Evolutionary conservation across 1,140 invertebrate genomes (phyloP).

Genomic region (Drosophila nikananu): DNA sequence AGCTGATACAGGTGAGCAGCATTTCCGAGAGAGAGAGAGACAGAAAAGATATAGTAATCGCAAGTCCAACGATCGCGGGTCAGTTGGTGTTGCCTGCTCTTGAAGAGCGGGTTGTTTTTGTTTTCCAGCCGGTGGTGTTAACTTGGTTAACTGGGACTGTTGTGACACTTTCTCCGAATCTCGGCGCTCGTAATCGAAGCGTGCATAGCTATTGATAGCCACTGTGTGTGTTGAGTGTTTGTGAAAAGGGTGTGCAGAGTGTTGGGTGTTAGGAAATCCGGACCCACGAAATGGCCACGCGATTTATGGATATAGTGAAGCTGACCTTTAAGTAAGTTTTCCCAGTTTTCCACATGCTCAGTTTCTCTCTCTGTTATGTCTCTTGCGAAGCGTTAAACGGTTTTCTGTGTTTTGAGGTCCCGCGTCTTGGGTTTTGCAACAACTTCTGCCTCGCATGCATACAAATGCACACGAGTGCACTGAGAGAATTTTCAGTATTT

Average conservation of each 20-base stretch:
- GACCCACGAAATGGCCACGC: slow-evolving; percentile 50
- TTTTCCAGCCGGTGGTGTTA: slow-evolving; percentile 20
- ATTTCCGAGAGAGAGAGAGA: neutral
- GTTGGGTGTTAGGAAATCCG: slow-evolving; percentile 7
- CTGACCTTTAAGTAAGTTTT: slow-evolving; percentile 78
- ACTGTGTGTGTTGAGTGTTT: slow-evolving; percentile 27
- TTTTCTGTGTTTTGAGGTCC: slow-evolving; percentile 47
- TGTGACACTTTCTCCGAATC: slow-evolving; percentile 57
- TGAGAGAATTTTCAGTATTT: neutral
- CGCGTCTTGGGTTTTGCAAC: slow-evolving; percentile 39
- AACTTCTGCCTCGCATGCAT: slow-evolving; percentile 47
- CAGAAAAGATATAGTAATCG: slow-evolving; percentile 5
- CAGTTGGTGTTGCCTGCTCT: slow-evolving; percentile 57
- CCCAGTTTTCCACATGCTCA: slow-evolving; percentile 10
- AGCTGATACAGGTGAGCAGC: slow-evolving; percentile 12
- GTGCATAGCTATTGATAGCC: slow-evolving; percentile 1
- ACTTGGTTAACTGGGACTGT: slow-evolving; percentile 19
- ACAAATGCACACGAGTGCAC: slow-evolving; percentile 18
- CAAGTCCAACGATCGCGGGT: slow-evolving; percentile 43
- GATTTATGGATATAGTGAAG: slow-evolving; percentile 70
- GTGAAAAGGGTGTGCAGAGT: slow-evolving; percentile 11
- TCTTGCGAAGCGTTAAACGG: slow-evolving; percentile 16
- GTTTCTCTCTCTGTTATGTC: neutral
- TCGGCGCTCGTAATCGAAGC: slow-evolving; percentile 13
- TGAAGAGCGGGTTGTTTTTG: slow-evolving; percentile 21